Evolutionary conservation across 2,797 vertebrate genomes (phyloP), one percentile per base, ranked within the genome.

Genomic region (Myripristis murdjan): DNA sequence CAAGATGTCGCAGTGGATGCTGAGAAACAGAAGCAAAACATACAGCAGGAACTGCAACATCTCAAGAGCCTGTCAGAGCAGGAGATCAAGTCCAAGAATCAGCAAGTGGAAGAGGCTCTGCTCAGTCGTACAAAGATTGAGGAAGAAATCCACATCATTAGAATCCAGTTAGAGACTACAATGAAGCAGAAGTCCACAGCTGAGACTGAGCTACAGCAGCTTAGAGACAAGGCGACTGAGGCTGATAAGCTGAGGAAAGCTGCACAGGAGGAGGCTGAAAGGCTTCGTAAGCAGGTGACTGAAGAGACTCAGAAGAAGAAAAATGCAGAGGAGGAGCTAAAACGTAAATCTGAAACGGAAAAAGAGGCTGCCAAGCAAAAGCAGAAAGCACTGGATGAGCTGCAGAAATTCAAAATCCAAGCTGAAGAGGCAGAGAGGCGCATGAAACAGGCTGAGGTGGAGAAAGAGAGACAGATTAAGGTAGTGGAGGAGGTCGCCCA

Each of bases 291-390:
- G 64, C 98, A 99, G 87, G 97, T 98, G 31, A 90, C 95, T 0
- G 98, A 99, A 0, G 98, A 99, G 91, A 92, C 93, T 3, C 97
- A 97, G 91, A 98, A 96, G 68, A 99, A 99, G 87, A 94, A 94
- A 2, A 95, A 95, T 22, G 98, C 98, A 0, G 97, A 99, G 83
- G 96, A 97, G 0, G 96, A 99, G 89, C 94, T 99, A 69, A 94
- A 96, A 69, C 91, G 91, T 55, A 98, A 96, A 64, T 94, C 96
- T 9, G 94, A 97, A 65, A 96, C 97, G 0, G 98, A 99, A 79
- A 95, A 95, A 0, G 96, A 97, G 0, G 98, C 98, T 0, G 94
- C 97, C 0, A 95, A 93, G 1, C 96, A 98, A 79, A 99, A 99
- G 83, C 96, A 97, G 90, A 95, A 93, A 75, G 97, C 98, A 0